phyloP scores from a whole-genome alignment of 2,113 vertebrate genomes.

The Pao palembangensis region DNA sequence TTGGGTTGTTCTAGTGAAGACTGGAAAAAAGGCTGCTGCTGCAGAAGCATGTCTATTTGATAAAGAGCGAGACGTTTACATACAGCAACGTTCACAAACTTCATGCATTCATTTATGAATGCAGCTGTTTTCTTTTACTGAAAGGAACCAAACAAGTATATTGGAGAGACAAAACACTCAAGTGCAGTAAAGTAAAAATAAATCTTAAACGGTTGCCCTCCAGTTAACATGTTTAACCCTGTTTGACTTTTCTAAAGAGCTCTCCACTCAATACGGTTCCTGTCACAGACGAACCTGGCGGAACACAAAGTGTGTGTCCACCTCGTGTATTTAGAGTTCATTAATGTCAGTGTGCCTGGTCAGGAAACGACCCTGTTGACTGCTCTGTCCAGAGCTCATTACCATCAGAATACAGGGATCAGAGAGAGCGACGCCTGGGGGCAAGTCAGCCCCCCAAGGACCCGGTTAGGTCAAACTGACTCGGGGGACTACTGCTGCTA shows the following conservation, averaged over 20 bases:
- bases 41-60: too few species aligned
- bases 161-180: neutral
- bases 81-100: too few species aligned
- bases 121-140: too few species aligned
- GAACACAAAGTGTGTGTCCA: constrained; percentile 48
- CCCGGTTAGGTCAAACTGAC: constrained; percentile 1
- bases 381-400: constrained; percentile 60
- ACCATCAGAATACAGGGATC: constrained; percentile 65
- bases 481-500: neutral
- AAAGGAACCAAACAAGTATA: too few species aligned
- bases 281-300: constrained; percentile 13
- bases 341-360: constrained; percentile 70
- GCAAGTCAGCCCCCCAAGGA: constrained; percentile 19
- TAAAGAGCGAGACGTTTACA: too few species aligned
- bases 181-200: neutral
- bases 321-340: constrained; percentile 69
- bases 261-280: constrained; percentile 24
- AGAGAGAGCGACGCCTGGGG: constrained; percentile 10
- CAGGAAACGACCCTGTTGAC: constrained; percentile 69
- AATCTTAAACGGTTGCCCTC: constrained; percentile 5
- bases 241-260: constrained; percentile 14
- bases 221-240: constrained; percentile 38
- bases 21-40: too few species aligned
- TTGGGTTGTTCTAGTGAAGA: too few species aligned
- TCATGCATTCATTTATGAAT: too few species aligned